phyloP scores from a whole-genome alignment of 2,113 vertebrate species.

The Camelus dromedarius region DNA sequence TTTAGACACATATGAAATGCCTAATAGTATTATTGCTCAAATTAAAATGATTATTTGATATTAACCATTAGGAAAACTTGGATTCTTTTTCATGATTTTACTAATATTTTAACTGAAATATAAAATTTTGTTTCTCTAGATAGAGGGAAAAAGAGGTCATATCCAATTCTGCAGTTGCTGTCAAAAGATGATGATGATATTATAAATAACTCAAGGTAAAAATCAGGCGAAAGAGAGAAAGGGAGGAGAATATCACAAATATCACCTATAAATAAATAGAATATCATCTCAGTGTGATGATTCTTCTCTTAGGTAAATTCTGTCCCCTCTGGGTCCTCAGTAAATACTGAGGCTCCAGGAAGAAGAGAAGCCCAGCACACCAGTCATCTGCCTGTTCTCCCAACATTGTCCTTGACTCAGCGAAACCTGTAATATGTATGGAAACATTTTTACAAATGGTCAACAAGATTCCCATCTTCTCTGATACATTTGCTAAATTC shows the following conservation, averaged over 20 bases:
- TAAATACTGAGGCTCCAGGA: background rate
- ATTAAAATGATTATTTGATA: background rate
- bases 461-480: background rate
- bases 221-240: background rate
- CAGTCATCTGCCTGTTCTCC: background rate
- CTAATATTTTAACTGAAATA: background rate
- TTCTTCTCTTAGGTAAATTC: background rate
- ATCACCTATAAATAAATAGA: background rate
- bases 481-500: rapidly evolving
- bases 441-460: background rate
- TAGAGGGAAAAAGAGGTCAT: background rate
- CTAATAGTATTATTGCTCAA: background rate
- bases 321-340: background rate
- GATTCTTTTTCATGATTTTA: background rate
- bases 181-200: background rate
- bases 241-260: background rate
- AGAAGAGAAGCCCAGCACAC: background rate
- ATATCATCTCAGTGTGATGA: background rate
- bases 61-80: background rate
- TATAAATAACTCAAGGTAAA: background rate
- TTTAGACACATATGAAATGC: background rate
- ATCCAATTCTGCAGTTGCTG: background rate
- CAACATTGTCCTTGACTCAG: background rate
- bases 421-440: background rate
- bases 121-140: background rate